These are phyloP conservation scores for Enteromius treurensis DNA, from an alignment of 2,797 vertebrate species.

Conservation along the genomic window DNA sequence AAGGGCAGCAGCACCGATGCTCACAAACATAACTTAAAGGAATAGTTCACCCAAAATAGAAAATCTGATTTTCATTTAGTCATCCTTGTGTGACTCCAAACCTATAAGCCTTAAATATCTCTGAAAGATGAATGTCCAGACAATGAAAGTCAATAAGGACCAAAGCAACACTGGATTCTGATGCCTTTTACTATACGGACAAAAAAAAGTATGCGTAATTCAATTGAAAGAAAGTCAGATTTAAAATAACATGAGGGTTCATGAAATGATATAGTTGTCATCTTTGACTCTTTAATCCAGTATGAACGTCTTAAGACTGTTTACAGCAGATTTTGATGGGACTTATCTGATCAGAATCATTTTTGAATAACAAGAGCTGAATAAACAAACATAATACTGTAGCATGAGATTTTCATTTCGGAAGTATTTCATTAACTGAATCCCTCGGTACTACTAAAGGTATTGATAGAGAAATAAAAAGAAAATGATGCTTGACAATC, in stretches of 20 bases:
- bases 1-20: constrained; percentile 10
- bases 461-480: neutral
- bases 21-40: neutral
- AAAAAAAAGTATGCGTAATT: neutral
- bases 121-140: neutral
- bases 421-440: neutral
- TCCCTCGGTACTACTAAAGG: neutral
- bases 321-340: neutral
- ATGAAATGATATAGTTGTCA: neutral
- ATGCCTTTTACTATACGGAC: neutral
- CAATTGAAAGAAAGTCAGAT: neutral
- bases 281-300: neutral
- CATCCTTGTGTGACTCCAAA: neutral
- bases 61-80: neutral
- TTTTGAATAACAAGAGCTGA: neutral
- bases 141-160: neutral
- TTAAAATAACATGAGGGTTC: neutral
- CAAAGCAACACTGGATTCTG: neutral
- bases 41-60: neutral
- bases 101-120: neutral
- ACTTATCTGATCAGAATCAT: neutral
- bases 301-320: neutral
- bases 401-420: neutral
- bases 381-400: neutral
- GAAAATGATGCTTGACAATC: neutral